Percentiles rank a stretch among this genome's conserved stretches.
These are phyloP conservation scores for Emydoidea blandingii DNA, from an alignment of 2,797 vertebrate genomes.

Conservation along the genomic window DNA sequence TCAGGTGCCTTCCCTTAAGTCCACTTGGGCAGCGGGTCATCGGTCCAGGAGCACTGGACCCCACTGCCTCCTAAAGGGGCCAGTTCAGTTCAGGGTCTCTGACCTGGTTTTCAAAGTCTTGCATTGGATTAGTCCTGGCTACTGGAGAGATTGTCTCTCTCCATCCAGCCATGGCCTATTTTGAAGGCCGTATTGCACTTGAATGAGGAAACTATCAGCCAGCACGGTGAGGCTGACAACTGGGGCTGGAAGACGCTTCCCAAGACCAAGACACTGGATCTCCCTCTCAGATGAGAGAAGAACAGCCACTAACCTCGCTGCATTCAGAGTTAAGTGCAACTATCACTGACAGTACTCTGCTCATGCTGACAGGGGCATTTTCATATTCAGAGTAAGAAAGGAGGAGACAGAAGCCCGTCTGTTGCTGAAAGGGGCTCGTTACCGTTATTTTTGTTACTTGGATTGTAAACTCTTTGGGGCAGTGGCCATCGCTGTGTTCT, in stretches of 20 bases:
- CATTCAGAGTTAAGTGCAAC: not conserved
- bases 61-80: not conserved
- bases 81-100: not conserved
- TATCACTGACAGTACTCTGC: not conserved
- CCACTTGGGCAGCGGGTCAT: not conserved
- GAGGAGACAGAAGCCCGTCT: not conserved
- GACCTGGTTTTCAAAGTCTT: not conserved
- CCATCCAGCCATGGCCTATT: not conserved
- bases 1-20: not conserved
- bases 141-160: not conserved
- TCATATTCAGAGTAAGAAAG: not conserved
- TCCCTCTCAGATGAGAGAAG: not conserved
- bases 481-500: not conserved
- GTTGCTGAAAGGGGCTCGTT: not conserved
- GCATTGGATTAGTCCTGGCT: not conserved
- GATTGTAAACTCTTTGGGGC: not conserved
- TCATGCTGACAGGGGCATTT: not conserved
- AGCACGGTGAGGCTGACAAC: not conserved
- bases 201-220: not conserved
- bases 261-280: not conserved
- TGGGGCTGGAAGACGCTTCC: not conserved
- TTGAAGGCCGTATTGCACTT: not conserved
- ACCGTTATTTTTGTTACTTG: not conserved
- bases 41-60: not conserved
- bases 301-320: not conserved